Evolutionary conservation across 92 coral and sea anemone species (phyloP).

Genomic region (Epizoanthus scotinus): DNA sequence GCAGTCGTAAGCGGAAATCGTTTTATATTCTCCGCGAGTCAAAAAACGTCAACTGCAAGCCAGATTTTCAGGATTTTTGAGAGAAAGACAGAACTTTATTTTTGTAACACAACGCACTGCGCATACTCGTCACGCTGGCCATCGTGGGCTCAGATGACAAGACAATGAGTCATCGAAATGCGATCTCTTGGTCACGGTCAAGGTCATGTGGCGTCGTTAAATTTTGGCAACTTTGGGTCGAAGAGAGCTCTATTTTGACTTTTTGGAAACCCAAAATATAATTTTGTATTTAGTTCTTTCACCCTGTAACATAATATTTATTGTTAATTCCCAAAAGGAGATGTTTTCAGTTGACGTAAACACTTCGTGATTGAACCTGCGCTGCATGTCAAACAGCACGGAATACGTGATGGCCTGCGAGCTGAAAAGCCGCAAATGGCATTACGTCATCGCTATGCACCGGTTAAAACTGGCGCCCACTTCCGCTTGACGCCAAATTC

Average conservation of each 20-base stretch:
- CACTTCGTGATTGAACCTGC: constrained; percentile 34
- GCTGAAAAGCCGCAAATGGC: constrained; percentile 48
- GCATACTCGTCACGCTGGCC: constrained; percentile 63
- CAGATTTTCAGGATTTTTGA: constrained; percentile 81
- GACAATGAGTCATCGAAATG: constrained; percentile 90
- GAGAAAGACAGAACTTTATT: constrained; percentile 55
- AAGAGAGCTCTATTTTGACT: neutral
- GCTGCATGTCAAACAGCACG: constrained; percentile 60
- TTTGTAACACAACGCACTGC: constrained; percentile 54
- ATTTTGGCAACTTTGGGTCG: neutral
- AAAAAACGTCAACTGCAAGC: constrained; percentile 53
- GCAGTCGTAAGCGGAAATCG: constrained; percentile 45
- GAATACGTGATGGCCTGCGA: constrained; percentile 92
- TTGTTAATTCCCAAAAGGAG: neutral
- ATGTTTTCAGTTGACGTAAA: constrained; percentile 22
- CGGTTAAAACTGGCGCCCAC: constrained; percentile 34
- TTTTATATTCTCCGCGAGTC: constrained; percentile 35
- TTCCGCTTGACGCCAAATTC: constrained; percentile 37
- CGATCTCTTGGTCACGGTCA: constrained; percentile 19
- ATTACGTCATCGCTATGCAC: constrained; percentile 58
- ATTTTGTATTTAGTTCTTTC: too few species aligned
- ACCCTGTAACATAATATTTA: neutral
- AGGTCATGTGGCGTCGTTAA: constrained; percentile 30
- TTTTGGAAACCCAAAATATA: neutral
- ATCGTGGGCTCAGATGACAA: constrained; percentile 94